A percentile compares a stretch with the other conserved stretches of the same genome.
phyloP scores from a whole-genome alignment of 2,113 vertebrate species.

The Ellobius talpinus region DNA sequence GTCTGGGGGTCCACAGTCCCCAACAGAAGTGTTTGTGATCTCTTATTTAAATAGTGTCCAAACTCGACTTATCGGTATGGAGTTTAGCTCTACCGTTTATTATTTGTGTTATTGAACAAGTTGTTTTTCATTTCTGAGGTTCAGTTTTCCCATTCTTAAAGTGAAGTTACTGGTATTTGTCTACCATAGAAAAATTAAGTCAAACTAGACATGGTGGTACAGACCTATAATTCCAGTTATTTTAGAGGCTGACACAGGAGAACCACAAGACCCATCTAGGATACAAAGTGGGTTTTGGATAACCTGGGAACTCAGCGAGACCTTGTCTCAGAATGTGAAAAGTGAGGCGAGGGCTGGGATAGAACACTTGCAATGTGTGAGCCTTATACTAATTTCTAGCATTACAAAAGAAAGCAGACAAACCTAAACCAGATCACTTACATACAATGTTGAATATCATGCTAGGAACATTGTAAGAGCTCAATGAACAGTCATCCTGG shows the following conservation, averaged over 20 bases:
- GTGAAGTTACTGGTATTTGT: not conserved
- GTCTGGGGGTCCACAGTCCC: no score
- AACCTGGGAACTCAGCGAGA: not conserved
- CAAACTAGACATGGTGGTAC: no score
- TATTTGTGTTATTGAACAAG: not conserved
- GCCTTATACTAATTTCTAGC: not conserved
- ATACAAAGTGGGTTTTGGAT: not conserved
- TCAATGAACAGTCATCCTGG: not conserved
- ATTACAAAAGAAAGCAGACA: not conserved
- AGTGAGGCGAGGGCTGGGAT: not conserved
- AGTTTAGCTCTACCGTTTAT: not conserved
- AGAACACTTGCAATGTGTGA: not conserved
- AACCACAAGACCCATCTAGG: not conserved
- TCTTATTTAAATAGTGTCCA: not conserved
- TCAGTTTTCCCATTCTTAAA: not conserved
- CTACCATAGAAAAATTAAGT: not conserved
- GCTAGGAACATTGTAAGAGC: not conserved
- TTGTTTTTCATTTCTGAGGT: slow-evolving; percentile 31
- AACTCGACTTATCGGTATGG: not conserved
- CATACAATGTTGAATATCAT: not conserved
- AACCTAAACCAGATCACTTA: slow-evolving; percentile 38
- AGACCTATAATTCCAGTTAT: not conserved
- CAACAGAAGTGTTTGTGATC: not conserved
- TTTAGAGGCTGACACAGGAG: not conserved
- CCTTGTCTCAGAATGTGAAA: not conserved